phyloP scores from a whole-genome alignment of 2,797 vertebrate genomes.

The Furcifer pardalis region DNA sequence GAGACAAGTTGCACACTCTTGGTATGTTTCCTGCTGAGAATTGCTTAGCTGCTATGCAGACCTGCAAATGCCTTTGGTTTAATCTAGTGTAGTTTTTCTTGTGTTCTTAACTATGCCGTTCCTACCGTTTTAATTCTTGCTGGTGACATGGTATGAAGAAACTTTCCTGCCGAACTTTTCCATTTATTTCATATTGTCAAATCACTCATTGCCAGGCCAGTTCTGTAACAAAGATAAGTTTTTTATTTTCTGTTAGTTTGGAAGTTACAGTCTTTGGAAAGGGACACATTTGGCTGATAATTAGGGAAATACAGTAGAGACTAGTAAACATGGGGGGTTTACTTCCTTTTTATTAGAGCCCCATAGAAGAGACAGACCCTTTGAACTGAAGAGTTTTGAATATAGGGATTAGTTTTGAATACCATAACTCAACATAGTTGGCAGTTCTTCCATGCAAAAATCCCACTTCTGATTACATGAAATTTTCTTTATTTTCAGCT shows the following conservation, averaged over 20 bases:
- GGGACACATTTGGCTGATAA: background rate
- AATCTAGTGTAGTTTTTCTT: too few species aligned
- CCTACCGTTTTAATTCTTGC: constrained; percentile 13
- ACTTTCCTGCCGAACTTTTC: background rate
- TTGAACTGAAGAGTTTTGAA: too few species aligned
- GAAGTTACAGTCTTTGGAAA: constrained; percentile 23
- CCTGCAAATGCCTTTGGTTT: too few species aligned
- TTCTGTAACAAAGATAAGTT: constrained; percentile 11
- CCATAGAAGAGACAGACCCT: background rate
- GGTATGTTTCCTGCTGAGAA: too few species aligned
- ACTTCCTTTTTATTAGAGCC: background rate
- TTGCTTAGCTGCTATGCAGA: too few species aligned
- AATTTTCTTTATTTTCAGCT: background rate
- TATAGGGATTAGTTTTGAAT: background rate
- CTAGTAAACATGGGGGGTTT: background rate
- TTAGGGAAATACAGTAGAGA: background rate
- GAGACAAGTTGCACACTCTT: too few species aligned
- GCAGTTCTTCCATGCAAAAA: background rate
- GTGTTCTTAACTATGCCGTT: background rate
- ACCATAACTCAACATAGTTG: background rate
- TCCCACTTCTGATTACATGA: background rate
- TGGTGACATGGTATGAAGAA: constrained; percentile 19
- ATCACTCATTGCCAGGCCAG: background rate
- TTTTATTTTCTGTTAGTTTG: constrained; percentile 16
- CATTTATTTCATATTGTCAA: constrained; percentile 22